Conservation (phyloP, 2,888 invertebrate species). For the Julus scandinavius region DNA sequence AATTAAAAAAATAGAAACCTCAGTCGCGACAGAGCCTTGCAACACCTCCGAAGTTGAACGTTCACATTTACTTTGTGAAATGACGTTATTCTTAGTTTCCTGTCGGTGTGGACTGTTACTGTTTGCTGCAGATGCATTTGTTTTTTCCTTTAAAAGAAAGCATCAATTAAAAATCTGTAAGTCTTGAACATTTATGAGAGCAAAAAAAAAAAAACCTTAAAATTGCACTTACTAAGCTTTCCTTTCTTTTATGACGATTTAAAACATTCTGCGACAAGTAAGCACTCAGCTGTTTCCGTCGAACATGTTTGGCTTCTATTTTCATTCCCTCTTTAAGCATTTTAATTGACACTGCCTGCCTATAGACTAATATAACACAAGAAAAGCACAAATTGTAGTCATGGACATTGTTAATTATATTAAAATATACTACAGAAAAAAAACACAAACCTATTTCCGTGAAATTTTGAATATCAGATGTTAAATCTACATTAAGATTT, state of each 20-base stretch:
- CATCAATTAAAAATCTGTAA: not conserved
- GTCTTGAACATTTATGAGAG: too few species aligned
- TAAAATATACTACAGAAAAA: not conserved
- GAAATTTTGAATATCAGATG: slow-evolving; percentile 90
- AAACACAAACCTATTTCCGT: slow-evolving; percentile 78
- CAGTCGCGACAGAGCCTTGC: not conserved
- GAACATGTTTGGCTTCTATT: slow-evolving; percentile 88
- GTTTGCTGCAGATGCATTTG: not conserved
- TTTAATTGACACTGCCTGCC: slow-evolving; percentile 68
- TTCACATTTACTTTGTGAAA: slow-evolving; percentile 42
- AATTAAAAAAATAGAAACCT: not conserved
- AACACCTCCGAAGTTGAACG: not conserved
- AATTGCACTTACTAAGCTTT: slow-evolving; percentile 55
- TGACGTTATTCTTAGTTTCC: slow-evolving; percentile 10
- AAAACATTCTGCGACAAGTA: slow-evolving; percentile 63
- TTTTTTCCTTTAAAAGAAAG: not conserved
- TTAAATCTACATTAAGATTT: slow-evolving; percentile 91
- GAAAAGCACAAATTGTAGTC: not conserved
- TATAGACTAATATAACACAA: slow-evolving; percentile 66
- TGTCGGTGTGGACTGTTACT: slow-evolving; percentile 38
- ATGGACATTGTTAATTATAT: not conserved
- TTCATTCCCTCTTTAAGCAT: slow-evolving; percentile 80
- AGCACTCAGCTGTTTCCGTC: slow-evolving; percentile 67
- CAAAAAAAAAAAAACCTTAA: not conserved
- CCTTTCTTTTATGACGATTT: slow-evolving; percentile 59